Evolutionary conservation across 2,888 invertebrate species (phyloP).

Genomic region (Liposcelis brunnea): DNA sequence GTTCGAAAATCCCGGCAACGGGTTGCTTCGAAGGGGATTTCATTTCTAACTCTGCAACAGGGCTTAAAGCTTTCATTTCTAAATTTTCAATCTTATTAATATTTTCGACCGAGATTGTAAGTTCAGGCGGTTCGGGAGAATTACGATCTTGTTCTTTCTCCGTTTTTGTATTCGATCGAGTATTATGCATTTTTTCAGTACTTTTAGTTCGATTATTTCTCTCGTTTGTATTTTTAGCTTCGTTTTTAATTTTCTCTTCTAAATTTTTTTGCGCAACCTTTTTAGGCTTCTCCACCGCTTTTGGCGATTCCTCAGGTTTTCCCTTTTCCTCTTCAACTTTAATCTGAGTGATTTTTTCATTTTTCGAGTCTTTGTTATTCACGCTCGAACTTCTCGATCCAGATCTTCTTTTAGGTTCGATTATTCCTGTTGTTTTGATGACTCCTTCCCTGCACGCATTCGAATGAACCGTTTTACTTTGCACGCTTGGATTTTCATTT

Average conservation of each 20-base stretch:
- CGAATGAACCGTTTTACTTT: constrained; percentile 11
- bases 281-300: not conserved
- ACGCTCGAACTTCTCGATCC: constrained; percentile 37
- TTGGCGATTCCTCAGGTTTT: not conserved
- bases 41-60: not conserved
- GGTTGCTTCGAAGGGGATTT: constrained; percentile 18
- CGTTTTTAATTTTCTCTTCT: not conserved
- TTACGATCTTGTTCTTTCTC: not conserved
- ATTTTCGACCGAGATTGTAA: constrained; percentile 21
- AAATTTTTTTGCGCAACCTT: no score
- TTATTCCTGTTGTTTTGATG: constrained; percentile 7
- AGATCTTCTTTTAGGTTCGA: constrained; percentile 27
- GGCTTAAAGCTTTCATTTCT: constrained; percentile 16
- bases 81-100: constrained; percentile 20
- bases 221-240: not conserved
- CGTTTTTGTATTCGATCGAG: constrained; percentile 11
- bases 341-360: constrained; percentile 7
- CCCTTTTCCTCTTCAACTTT: constrained; percentile 7
- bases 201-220: not conserved
- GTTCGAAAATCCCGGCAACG: constrained; percentile 53
- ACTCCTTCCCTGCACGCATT: constrained; percentile 9
- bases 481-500: no score
- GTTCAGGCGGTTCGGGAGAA: constrained; percentile 12
- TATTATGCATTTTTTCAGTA: constrained; percentile 8
- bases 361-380: constrained; percentile 33